A percentile compares a stretch with the other conserved stretches of the same genome.
These are phyloP conservation scores for Zelleria hepariella DNA, from an alignment of 2,888 invertebrate genomes.

Conservation along the genomic window DNA sequence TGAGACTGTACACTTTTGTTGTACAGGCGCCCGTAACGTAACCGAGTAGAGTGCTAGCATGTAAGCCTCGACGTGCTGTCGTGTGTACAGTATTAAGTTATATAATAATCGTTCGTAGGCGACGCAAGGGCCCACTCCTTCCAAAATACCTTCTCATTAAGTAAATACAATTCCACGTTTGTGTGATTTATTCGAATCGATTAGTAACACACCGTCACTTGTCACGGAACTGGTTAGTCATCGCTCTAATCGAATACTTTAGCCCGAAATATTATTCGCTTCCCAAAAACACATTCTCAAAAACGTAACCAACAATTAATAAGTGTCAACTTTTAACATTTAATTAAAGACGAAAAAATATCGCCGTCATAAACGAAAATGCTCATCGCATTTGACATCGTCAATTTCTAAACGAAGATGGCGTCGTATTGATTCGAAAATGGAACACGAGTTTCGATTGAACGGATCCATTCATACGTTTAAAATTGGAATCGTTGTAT, in stretches of 20 bases:
- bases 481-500: conserved; percentile 20
- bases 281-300: conserved; percentile 42
- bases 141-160: not conserved
- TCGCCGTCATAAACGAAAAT: conserved; percentile 22
- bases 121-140: not conserved
- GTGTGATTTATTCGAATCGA: conserved; percentile 43
- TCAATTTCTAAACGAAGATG: conserved; percentile 11
- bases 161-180: conserved; percentile 6
- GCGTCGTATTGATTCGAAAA: not conserved
- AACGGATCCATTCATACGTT: conserved; percentile 16
- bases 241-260: conserved; percentile 30
- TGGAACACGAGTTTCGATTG: conserved; percentile 6
- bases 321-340: conserved; percentile 56
- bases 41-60: no score
- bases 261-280: conserved; percentile 39
- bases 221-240: conserved; percentile 45
- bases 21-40: not conserved
- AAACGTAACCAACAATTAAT: conserved; percentile 52
- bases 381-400: conserved; percentile 11
- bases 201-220: conserved; percentile 47
- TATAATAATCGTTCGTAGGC: not conserved
- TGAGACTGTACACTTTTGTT: not conserved
- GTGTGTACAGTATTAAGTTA: no score
- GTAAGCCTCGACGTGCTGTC: no score
- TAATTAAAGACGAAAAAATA: conserved; percentile 55